Percentiles rank a stretch among this genome's conserved stretches.
Evolutionary conservation across 2,113 vertebrate genomes (phyloP).

Genomic region (Xiphorhynchus elegans): DNA sequence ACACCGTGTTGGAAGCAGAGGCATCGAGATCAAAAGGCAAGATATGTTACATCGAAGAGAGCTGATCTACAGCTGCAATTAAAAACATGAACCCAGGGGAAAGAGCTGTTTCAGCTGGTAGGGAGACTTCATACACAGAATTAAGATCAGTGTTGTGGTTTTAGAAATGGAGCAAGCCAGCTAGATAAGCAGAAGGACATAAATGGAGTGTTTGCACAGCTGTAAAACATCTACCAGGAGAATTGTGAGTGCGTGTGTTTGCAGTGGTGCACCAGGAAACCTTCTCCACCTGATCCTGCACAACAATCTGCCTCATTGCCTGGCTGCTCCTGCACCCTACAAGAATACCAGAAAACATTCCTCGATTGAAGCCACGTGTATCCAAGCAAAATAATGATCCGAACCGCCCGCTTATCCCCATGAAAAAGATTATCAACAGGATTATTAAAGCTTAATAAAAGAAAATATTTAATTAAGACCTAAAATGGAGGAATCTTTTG

Average conservation of each 20-base stretch:
- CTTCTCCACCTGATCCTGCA: not conserved
- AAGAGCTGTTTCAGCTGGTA: not conserved
- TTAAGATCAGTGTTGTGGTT: not conserved
- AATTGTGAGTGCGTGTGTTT: not conserved
- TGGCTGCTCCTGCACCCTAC: not conserved
- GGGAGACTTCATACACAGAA: not conserved
- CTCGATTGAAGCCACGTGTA: not conserved
- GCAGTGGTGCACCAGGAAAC: not conserved
- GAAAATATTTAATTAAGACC: not conserved
- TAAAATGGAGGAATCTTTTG: not conserved
- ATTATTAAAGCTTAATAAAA: not conserved
- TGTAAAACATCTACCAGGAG: constrained; percentile 22
- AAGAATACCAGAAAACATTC: not conserved
- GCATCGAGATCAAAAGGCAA: constrained; percentile 5
- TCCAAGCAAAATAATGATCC: not conserved
- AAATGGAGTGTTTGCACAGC: constrained; percentile 32
- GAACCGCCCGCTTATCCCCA: not conserved
- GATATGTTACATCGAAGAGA: not conserved
- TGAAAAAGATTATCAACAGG: not conserved
- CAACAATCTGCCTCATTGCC: not conserved
- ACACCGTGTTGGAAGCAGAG: not conserved
- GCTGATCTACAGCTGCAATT: constrained; percentile 8
- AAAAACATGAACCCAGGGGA: constrained; percentile 3
- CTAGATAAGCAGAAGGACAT: constrained; percentile 13
- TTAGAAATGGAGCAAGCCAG: not conserved